Percentiles rank a stretch among this genome's conserved stretches.
phyloP scores from a whole-genome alignment of 2,113 vertebrate genomes.

The Manacus vitellinus region DNA sequence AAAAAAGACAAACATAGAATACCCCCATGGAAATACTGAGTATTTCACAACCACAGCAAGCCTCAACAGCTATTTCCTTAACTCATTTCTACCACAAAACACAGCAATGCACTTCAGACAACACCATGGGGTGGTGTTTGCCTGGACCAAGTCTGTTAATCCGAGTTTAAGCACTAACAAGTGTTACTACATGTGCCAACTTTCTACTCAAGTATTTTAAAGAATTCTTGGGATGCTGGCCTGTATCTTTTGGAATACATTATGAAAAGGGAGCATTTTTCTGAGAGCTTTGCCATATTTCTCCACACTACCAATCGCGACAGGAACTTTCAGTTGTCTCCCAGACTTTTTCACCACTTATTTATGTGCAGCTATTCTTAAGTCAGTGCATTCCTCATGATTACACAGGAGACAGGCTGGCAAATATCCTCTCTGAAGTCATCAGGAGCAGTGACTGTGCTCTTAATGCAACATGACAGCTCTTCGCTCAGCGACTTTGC shows the following conservation, averaged over 20 bases:
- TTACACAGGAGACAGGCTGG: conserved; percentile 2
- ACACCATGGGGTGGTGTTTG: neutral
- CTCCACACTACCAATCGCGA: neutral
- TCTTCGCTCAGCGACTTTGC: neutral
- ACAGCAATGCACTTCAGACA: neutral
- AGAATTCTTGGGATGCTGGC: neutral
- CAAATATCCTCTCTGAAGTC: neutral
- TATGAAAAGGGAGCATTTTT: neutral
- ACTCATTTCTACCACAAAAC: neutral
- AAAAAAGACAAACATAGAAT: neutral
- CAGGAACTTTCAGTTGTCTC: neutral
- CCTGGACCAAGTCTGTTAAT: neutral
- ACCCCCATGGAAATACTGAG: neutral
- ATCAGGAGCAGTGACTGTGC: neutral
- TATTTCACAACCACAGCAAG: neutral
- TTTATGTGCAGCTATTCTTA: neutral
- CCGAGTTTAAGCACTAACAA: neutral
- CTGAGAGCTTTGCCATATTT: neutral
- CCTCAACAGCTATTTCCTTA: neutral
- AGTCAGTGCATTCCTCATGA: neutral
- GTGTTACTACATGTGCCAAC: neutral
- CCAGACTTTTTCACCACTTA: neutral
- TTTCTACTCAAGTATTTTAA: neutral
- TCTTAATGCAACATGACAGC: neutral
- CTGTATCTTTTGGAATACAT: neutral